Base-by-base conservation (phyloP, 2,113 vertebrate species). In the Sitta europaea region DNA sequence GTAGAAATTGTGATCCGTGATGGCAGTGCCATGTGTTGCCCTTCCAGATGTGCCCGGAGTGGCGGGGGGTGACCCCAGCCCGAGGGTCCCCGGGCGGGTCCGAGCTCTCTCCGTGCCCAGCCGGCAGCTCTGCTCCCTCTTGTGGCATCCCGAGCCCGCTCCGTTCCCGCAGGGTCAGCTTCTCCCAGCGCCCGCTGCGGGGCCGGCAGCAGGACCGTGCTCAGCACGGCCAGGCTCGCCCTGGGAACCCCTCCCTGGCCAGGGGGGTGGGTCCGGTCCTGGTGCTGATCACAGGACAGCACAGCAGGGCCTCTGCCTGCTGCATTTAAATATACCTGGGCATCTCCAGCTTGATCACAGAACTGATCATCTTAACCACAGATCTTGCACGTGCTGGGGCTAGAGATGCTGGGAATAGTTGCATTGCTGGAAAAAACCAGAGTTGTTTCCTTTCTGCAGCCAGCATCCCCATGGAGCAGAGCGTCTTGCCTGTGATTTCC, bases 121-220 rank as follows among this genome's bases (percentile, higher is more conserved):
- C 62, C 31, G 11, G 63, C 71, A 18, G 0, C 45, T 91, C 81
- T 94, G 89, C 96, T 96, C 95, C 92, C 95, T 92, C 94, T 95
- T 33, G 82, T 73, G 96, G 93, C 88, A 80, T 80, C 65, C 22
- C 4, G 14, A 31, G 47, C 47, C 40, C 1, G 75, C 8, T 43
- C 74, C 15, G 47, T 6, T 48, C 55, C 67, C 36, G 62, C 62
- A 3, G 22, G 36, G 79, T 8, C 29, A 71, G 33, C 27, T 75
- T 3, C 25, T 82, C 83, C 62, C 89, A 17, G 68, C 9, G 6
- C 11, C 33, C n/a, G 11, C 7, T 27, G 62, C 53, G 4, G 61
- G 31, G n/a, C 38, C 14, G 40, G 36, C 23, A 1, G 12, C 24
- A 12, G 42, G 21, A 61, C 38, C 18, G 4, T 38, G 42, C 74